A percentile compares a stretch with the other conserved stretches of the same genome.
Conservation (phyloP, 2,797 vertebrate species). For the Aulostomus chinensis region DNA sequence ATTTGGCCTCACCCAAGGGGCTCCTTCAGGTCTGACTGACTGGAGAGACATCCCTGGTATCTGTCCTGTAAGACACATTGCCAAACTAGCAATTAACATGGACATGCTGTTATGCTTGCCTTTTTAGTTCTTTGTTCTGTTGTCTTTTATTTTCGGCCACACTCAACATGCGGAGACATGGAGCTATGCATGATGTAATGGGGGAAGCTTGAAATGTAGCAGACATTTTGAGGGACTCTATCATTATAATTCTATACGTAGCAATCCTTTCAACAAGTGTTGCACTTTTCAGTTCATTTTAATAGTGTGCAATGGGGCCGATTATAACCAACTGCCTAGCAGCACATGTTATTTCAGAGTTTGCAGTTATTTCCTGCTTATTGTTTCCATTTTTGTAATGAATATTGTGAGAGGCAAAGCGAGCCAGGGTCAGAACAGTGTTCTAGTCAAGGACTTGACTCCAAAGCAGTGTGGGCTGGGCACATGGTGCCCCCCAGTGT, state of each 20-base stretch:
- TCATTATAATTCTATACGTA: slow-evolving; percentile 25
- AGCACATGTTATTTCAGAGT: slow-evolving; percentile 22
- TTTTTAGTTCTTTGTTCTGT: slow-evolving; percentile 34
- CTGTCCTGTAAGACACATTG: slow-evolving; percentile 47
- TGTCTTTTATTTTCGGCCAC: slow-evolving; percentile 42
- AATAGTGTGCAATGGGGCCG: slow-evolving; percentile 12
- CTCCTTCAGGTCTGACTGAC: neutral
- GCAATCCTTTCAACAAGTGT: slow-evolving; percentile 25
- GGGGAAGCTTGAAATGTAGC: slow-evolving; percentile 65
- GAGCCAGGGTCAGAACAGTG: slow-evolving; percentile 17
- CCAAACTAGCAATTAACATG: slow-evolving; percentile 55
- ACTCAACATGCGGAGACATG: slow-evolving; percentile 25
- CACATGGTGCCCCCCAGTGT: slow-evolving; percentile 65
- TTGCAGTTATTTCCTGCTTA: slow-evolving; percentile 17
- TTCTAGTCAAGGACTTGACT: neutral
- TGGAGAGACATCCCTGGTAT: neutral
- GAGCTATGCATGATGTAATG: slow-evolving; percentile 61
- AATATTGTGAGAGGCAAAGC: slow-evolving; percentile 24
- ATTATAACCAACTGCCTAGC: slow-evolving; percentile 18
- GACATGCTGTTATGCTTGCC: slow-evolving; percentile 38
- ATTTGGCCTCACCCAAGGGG: neutral
- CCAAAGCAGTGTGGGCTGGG: slow-evolving; percentile 32
- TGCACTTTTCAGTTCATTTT: slow-evolving; percentile 23
- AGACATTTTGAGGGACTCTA: slow-evolving; percentile 55
- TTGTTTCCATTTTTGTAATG: slow-evolving; percentile 32